These are phyloP conservation scores for Aix galericulata DNA, from an alignment of 2,113 vertebrate species.

Conservation along the genomic window DNA sequence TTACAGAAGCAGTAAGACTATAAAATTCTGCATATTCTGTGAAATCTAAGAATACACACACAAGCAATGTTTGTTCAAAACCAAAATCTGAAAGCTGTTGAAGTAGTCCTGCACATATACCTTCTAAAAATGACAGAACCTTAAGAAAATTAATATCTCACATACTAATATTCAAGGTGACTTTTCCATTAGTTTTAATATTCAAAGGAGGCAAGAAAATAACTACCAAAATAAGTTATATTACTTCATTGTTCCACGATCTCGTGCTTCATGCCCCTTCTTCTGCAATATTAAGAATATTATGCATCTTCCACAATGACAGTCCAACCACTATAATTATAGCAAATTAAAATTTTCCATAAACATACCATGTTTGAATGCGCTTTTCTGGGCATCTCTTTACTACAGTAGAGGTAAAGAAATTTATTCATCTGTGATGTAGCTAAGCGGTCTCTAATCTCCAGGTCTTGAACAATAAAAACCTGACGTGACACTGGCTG, in stretches of 20 bases:
- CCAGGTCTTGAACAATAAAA: conserved; percentile 94
- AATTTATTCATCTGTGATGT: conserved; percentile 99
- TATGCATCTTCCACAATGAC: not conserved
- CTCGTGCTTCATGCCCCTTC: not conserved
- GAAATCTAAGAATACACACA: not conserved
- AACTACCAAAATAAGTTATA: not conserved
- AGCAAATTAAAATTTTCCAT: not conserved
- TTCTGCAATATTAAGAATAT: not conserved
- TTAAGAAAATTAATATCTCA: not conserved
- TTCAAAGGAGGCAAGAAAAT: not conserved
- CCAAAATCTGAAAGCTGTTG: not conserved
- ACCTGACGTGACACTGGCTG: conserved; percentile 92
- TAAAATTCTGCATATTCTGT: not conserved
- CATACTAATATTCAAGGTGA: not conserved
- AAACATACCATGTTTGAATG: conserved; percentile 92
- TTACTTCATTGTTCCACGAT: accelerated
- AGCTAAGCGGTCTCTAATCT: conserved; percentile 94
- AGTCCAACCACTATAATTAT: not conserved
- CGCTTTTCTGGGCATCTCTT: conserved; percentile 94
- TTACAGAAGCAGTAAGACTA: not conserved
- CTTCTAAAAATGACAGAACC: not conserved
- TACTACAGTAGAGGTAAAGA: conserved; percentile 94
- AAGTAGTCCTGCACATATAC: not conserved
- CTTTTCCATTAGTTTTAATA: not conserved
- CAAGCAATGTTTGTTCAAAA: not conserved